Base-by-base conservation (phyloP, 2,888 invertebrate genomes). In the Clunio marinus region DNA sequence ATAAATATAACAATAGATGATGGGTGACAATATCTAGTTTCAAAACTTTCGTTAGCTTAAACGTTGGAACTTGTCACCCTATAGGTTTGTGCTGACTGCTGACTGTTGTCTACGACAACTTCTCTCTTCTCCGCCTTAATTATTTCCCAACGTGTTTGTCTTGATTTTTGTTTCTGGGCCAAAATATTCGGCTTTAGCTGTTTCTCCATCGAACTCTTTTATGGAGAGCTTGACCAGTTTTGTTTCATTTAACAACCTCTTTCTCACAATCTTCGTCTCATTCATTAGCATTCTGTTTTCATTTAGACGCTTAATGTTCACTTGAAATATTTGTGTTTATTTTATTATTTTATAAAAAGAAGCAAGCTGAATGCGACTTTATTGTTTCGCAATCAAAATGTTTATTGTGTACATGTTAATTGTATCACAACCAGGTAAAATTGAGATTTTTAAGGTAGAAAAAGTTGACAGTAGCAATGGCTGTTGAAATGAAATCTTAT, bases 321-420 rank as follows among this genome's bases (percentile, higher is more conserved):
- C n/a, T 32, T 32, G 10, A 32, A 32, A 32, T 7, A 32, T 32
- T 10, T 32, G 4, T 32, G 4, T 10, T 32, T 32, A 7, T 32
- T 32, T 32, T 32, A 7, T 32, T 32, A 7, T 32, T 32, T 32
- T 32, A 10, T n/a, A n/a, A n/a, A n/a, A n/a, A n/a, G n/a, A n/a
- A n/a, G n/a, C n/a, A n/a, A n/a, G n/a, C n/a, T n/a, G n/a, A n/a
- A n/a, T n/a, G 51, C 51, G 22, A 15, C 41, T 7, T 13, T 7
- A 17, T 51, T 51, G 17, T 51, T 17, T 17, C 51, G 41, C n/a
- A 51, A 51, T 51, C 51, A 51, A 51, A 51, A 4, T 51, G 15
- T 41, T 51, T 51, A 22, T 22, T 15, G 41, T 22, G 15, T 51
- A n/a, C 4, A 17, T 51, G 51, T 51, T 51, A 51, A 51, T 51